A percentile compares a stretch with the other conserved stretches of the same genome.
Conservation (phyloP, 2,797 vertebrate species). For the Poliocrania exsul region DNA sequence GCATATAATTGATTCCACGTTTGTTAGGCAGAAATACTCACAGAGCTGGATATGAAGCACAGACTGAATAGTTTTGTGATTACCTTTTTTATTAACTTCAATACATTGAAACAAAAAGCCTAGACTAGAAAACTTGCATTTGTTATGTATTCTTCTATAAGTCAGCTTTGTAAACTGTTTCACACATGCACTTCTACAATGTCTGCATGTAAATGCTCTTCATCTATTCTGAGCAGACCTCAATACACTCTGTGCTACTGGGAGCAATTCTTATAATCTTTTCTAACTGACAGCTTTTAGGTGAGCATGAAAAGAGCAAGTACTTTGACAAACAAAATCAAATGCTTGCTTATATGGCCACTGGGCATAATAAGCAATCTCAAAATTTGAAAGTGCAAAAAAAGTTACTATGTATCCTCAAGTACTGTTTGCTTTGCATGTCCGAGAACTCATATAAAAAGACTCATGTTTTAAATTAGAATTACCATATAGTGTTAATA, state of each 20-base stretch:
- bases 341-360: not conserved
- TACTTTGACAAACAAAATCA: not conserved
- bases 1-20: not conserved
- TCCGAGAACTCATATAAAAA: not conserved
- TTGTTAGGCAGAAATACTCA: not conserved
- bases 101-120: not conserved
- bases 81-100: not conserved
- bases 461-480: not conserved
- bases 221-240: not conserved
- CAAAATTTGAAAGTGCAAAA: not conserved
- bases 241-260: not conserved
- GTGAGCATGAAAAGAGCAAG: not conserved
- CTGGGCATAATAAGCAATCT: not conserved
- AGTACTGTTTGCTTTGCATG: not conserved
- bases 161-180: not conserved
- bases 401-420: not conserved
- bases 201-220: not conserved
- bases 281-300: not conserved
- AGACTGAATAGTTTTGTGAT: not conserved
- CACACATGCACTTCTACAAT: not conserved
- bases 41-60: not conserved
- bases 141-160: not conserved
- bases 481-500: not conserved
- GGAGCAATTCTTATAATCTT: not conserved
- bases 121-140: not conserved